Percentiles rank a stretch among this genome's conserved stretches.
Evolutionary conservation across 2,113 vertebrate genomes (phyloP).

Genomic region (Galbula dea): DNA sequence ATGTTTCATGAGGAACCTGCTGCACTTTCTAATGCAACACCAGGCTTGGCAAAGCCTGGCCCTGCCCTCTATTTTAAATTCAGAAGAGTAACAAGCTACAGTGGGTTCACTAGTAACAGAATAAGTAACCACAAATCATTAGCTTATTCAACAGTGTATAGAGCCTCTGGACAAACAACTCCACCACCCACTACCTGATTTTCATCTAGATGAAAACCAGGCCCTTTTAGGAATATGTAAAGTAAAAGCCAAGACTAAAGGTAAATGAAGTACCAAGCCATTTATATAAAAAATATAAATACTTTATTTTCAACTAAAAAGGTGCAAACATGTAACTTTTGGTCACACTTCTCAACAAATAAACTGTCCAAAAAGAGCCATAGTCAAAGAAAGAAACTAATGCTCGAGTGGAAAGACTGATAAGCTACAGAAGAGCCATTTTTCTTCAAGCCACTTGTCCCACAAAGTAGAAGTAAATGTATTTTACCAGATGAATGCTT

Average conservation of each 20-base stretch:
- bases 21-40: neutral
- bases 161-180: neutral
- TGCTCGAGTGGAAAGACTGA: conserved; percentile 66
- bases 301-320: conserved; percentile 99
- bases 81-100: neutral
- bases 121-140: neutral
- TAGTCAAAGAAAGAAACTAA: conserved; percentile 78
- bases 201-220: neutral
- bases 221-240: neutral
- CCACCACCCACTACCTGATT: neutral
- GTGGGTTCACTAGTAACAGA: neutral
- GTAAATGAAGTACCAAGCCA: conserved; percentile 51
- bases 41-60: neutral
- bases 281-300: conserved; percentile 99
- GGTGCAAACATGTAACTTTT: conserved; percentile 99
- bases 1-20: neutral
- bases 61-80: neutral
- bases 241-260: neutral
- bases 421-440: conserved; percentile 18
- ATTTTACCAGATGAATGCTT: conserved; percentile 33
- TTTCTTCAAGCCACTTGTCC: conserved; percentile 50
- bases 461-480: conserved; percentile 21
- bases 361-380: conserved; percentile 84
- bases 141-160: neutral
- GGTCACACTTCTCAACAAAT: conserved; percentile 98